Evolutionary conservation across 2,113 vertebrate species (phyloP).

Genomic region (Mirza zaza): DNA sequence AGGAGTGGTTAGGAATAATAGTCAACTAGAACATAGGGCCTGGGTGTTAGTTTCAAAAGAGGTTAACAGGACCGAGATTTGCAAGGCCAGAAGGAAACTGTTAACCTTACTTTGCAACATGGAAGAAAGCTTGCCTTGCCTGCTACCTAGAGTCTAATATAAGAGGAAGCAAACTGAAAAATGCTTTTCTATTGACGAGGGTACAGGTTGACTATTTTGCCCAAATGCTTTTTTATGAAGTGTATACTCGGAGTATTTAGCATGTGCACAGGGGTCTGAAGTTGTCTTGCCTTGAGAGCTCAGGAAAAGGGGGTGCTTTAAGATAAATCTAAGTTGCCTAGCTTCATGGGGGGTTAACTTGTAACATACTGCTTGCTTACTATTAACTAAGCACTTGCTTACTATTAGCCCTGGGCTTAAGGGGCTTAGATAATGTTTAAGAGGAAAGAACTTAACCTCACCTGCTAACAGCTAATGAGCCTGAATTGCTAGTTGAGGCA

Average conservation of each 20-base stretch:
- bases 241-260: neutral
- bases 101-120: neutral
- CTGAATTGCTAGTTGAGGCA: neutral
- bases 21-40: neutral
- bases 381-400: neutral
- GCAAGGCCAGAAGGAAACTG: no score
- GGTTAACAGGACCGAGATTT: no score
- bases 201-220: neutral
- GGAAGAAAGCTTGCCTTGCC: neutral
- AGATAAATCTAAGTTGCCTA: neutral
- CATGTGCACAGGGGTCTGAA: neutral
- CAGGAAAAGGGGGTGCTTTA: neutral
- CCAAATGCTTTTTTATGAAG: neutral
- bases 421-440: neutral
- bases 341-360: neutral
- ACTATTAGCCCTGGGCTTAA: neutral
- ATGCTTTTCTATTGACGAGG: neutral
- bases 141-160: neutral
- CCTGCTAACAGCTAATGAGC: neutral
- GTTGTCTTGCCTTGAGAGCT: neutral
- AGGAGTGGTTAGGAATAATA: neutral
- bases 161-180: neutral
- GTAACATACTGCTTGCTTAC: neutral
- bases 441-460: neutral
- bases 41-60: neutral